Evolutionary conservation across 2,888 invertebrate species (phyloP).

Genomic region (Standfussiana lucernea): DNA sequence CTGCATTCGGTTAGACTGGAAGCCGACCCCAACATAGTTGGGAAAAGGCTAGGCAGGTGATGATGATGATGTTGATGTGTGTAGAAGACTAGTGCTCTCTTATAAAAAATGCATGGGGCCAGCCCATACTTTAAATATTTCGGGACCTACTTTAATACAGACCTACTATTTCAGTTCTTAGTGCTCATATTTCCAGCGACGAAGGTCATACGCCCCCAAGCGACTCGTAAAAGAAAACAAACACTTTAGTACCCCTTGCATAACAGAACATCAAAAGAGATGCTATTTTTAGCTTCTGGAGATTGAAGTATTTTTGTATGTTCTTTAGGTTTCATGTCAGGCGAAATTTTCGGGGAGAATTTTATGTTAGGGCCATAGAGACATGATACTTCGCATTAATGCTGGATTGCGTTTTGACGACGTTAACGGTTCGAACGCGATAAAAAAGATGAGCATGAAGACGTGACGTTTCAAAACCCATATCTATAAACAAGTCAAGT

Average conservation of each 20-base stretch:
- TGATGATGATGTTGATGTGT: too few relatives aligned
- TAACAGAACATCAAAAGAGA: conserved; percentile 33
- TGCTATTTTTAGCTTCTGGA: conserved; percentile 45
- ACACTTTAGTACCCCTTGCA: conserved; percentile 10
- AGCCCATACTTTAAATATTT: neutral
- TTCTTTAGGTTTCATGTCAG: neutral
- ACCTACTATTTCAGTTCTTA: neutral
- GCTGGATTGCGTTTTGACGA: neutral
- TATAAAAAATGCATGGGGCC: neutral
- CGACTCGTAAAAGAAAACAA: conserved; percentile 31
- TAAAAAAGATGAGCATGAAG: too few relatives aligned
- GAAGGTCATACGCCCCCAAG: conserved; percentile 24
- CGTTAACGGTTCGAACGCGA: too few relatives aligned
- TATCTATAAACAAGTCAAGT: too few relatives aligned
- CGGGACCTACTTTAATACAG: neutral
- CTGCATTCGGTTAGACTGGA: too few relatives aligned
- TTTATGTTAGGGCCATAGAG: neutral
- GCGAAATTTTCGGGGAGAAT: neutral
- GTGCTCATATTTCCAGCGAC: conserved; percentile 1
- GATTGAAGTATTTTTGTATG: neutral
- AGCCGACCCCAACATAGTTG: too few relatives aligned
- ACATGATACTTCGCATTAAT: neutral
- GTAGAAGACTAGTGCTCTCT: neutral
- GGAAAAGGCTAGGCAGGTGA: too few relatives aligned
- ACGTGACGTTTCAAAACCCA: too few relatives aligned